Evolutionary conservation across 1,140 invertebrate genomes (phyloP), one percentile per base, ranked within the genome.

Genomic region (Papilio glaucus): DNA sequence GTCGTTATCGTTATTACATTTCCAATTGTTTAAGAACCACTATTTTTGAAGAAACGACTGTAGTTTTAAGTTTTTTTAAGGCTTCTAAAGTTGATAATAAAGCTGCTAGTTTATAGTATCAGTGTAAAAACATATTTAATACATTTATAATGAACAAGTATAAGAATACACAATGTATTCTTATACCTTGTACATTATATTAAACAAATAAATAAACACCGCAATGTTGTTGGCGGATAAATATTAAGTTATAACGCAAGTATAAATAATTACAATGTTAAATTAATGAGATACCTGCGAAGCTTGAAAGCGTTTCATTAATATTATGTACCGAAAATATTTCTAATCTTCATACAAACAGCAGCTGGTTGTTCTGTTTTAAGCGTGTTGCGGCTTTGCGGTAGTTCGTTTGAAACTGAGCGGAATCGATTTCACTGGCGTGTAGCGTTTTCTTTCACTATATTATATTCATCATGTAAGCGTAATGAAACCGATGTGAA

Each of bases 351-450:
- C 37, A 65, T 10, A 18, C 39, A 38, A 65, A 65, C 33, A 38
- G 62, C 33, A n/a, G n/a, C n/a, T n/a, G n/a, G n/a, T n/a, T 65
- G 62, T 65, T 65, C n/a, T 18, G 60, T 18, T 53, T 53, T 1
- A 65, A 65, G 38, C 61, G 61, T 37, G 62, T 38, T 65, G 62
- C 62, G 62, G 62, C 38, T 65, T 65, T 45, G 65, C 24, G 65
- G 65, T 68, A 45, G 41, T 45, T 68, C 18, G 65, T 68, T 68
- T 68, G 26, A 39, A 65, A 65, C 62, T 65, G 37, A 57, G 62
- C 15, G 18, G 62, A 65, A 65, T 65, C 62, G 29, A 65, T 65
- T 65, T 65, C 62, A 39, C 37, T 39, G 4, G 10, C 37, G 62
- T 41, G 7, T 24, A 65, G 29, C n/a, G 21, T 65, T 21, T 65